These are phyloP conservation scores for Empis stercorea DNA, from an alignment of 2,888 invertebrate species.

Conservation along the genomic window DNA sequence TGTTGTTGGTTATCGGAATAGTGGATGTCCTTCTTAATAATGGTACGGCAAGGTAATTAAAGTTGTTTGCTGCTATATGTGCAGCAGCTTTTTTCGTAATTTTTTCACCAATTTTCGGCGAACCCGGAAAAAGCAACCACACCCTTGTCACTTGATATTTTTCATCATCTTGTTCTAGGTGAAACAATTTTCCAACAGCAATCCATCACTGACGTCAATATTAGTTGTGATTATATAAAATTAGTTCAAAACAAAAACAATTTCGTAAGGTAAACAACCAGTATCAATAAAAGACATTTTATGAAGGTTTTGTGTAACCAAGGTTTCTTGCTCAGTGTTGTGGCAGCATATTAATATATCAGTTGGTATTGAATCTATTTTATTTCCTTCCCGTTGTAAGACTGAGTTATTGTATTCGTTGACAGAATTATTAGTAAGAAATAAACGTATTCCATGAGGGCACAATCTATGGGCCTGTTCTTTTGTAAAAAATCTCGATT, in stretches of 20 bases:
- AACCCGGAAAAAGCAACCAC: constrained; percentile 10
- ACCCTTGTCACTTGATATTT: constrained; percentile 5
- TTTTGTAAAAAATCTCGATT: constrained; percentile 13
- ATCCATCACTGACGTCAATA: constrained; percentile 23
- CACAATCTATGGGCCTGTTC: constrained; percentile 14
- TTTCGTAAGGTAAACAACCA: constrained; percentile 20
- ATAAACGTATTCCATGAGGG: constrained; percentile 17
- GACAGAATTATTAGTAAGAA: constrained; percentile 12
- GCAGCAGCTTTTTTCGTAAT: constrained; percentile 9
- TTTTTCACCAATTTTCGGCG: constrained; percentile 9
- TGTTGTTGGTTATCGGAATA: constrained; percentile 8
- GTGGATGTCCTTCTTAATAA: constrained; percentile 11
- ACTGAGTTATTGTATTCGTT: constrained; percentile 9
- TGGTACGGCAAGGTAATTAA: constrained; percentile 7
- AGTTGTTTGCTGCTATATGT: constrained; percentile 7
- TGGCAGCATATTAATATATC: constrained; percentile 9
- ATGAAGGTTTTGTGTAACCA: constrained; percentile 11
- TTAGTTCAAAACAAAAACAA: constrained; percentile 11
- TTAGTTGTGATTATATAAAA: constrained; percentile 21
- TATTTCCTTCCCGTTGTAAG: constrained; percentile 6
- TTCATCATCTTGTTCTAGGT: constrained; percentile 17
- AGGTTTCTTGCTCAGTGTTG: constrained; percentile 8
- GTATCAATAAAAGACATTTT: constrained; percentile 17
- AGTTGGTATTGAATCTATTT: constrained; percentile 9
- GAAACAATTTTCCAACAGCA: constrained; percentile 18